Evolutionary conservation across 2,797 vertebrate species (phyloP).

Genomic region (Uromys caudimaculatus): DNA sequence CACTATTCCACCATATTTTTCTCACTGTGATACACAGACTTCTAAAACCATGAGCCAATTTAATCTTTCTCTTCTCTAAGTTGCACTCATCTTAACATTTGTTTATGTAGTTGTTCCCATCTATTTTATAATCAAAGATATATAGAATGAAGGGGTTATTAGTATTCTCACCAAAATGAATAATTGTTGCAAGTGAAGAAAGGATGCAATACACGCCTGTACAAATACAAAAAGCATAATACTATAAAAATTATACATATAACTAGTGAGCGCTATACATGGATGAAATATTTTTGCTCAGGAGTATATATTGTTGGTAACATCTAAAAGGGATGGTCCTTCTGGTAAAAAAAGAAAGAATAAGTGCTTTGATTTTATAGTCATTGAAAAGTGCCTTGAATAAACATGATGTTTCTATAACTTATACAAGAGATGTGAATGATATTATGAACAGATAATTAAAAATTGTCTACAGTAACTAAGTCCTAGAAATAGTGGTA

Average conservation of each 20-base stretch:
- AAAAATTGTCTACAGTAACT: not conserved
- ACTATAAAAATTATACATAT: not conserved
- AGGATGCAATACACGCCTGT: not conserved
- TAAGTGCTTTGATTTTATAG: not conserved
- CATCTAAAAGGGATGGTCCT: not conserved
- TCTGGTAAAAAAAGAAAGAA: not conserved
- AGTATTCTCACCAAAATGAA: not conserved
- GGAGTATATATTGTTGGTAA: not conserved
- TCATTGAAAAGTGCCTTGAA: not conserved
- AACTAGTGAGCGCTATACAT: not conserved
- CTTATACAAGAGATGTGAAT: not conserved
- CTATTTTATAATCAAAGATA: not conserved
- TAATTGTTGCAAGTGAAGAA: not conserved
- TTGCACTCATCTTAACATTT: not conserved
- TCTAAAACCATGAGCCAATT: not conserved
- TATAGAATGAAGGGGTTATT: not conserved
- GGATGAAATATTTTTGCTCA: not conserved
- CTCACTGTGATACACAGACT: not conserved
- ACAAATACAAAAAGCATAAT: not conserved
- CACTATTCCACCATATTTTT: rapidly evolving
- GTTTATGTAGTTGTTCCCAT: not conserved
- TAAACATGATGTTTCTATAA: not conserved
- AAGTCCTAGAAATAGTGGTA: not conserved
- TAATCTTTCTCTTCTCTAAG: not conserved
- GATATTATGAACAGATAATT: not conserved